phyloP scores from a whole-genome alignment of 1,140 invertebrate species.

The Lycorma delicatula region DNA sequence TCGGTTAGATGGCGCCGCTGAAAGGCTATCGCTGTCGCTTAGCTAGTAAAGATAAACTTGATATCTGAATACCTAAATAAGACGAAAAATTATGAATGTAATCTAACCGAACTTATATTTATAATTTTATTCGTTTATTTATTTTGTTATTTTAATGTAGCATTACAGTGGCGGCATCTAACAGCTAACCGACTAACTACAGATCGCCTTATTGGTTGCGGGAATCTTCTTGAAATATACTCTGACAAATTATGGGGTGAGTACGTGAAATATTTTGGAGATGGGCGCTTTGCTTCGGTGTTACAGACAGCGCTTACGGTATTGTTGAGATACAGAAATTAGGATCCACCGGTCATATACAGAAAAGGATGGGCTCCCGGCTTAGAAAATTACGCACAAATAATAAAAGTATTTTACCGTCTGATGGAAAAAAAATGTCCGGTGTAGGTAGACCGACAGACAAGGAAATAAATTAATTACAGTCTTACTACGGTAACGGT shows the following conservation, averaged over 20 bases:
- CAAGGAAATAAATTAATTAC: constrained; percentile 1
- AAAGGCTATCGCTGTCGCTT: too few species aligned
- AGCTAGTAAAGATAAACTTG: too few species aligned
- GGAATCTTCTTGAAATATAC: too few species aligned
- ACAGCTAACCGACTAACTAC: too few species aligned
- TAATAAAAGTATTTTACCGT: not conserved
- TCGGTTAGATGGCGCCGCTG: too few species aligned
- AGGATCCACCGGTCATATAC: constrained; percentile 18
- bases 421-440: not conserved
- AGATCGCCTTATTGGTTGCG: too few species aligned
- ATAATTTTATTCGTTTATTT: too few species aligned
- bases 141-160: too few species aligned
- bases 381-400: constrained; percentile 5
- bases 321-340: constrained; percentile 20
- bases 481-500: constrained; percentile 16
- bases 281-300: constrained; percentile 15
- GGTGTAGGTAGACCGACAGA: not conserved
- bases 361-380: constrained; percentile 15
- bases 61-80: too few species aligned
- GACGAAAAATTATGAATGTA: too few species aligned
- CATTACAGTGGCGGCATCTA: too few species aligned
- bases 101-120: too few species aligned
- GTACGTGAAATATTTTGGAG: constrained; percentile 22
- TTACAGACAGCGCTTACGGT: constrained; percentile 9
- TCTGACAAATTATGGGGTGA: constrained; percentile 15